Base-by-base conservation (phyloP, 2,113 vertebrate species). In the Catharus bicknelli region DNA sequence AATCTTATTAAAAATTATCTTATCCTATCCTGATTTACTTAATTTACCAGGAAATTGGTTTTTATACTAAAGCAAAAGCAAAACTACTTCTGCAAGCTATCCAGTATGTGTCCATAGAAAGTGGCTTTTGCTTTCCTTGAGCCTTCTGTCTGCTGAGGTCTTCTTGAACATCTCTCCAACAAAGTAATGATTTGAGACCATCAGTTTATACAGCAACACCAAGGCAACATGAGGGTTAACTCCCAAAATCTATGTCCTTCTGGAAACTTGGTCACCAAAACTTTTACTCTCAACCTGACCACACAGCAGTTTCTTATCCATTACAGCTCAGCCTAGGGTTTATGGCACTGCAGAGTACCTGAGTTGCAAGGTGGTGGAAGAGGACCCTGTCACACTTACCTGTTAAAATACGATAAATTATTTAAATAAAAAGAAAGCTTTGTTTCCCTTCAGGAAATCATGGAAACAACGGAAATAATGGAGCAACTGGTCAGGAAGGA, bases 381-480 rank as follows among this genome's bases (percentile, higher is more conserved):
- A 68, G 8, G 17, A 45, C 13, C 14, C 29, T 51, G 14, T 42
- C 38, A 53, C 23, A 42, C 9, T 27, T 45, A 42, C 0, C 25
- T 81, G 22, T 64, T 75, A 43, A 70, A 70, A 66, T 23, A 32
- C 1, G 11, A 54, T 10, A 36, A 40, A 53, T 40, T 40, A 42
- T 47, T 87, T 25, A 69, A 83, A 23, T 53, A 66, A 70, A 89
- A 25, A 64, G 51, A 58, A 87, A 66, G 6, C 8, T 91, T 83
- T 94, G 38, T 27, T 93, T 90, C 22, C 90, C 64, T 96, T 81
- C 93, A 98, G 98, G 98, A 95, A 98, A 98, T 66, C 98, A 98
- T 48, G 98, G 98, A 47, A 98, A 98, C 92, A 98, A 98, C 85
- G 98, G 98, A 76, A 98, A 98, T 88, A 98, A 98, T 26, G 98